A percentile compares a stretch with the other conserved stretches of the same genome.
Evolutionary conservation across 2,888 invertebrate species (phyloP).

Genomic region (Choristoneura rosaceana): DNA sequence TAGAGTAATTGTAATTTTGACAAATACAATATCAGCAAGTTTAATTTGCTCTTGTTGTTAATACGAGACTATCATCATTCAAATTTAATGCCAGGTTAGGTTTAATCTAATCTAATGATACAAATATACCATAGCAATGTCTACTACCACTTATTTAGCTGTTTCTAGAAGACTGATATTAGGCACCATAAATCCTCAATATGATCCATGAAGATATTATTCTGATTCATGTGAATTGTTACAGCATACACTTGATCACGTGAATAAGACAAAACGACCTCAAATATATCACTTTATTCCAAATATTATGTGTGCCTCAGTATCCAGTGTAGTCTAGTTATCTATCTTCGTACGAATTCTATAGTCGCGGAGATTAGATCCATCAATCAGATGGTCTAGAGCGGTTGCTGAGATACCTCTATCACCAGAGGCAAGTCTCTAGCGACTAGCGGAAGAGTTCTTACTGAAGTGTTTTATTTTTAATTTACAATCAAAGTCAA

Average conservation of each 20-base stretch:
- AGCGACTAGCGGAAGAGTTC: conserved; percentile 46
- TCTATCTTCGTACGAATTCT: conserved; percentile 66
- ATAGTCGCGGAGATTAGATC: conserved; percentile 72
- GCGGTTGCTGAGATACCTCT: conserved; percentile 62
- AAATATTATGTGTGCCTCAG: conserved; percentile 53
- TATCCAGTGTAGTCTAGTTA: conserved; percentile 54
- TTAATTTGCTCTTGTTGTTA: too few species aligned
- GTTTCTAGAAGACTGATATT: not conserved
- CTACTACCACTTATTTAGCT: not conserved
- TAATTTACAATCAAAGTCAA: too few species aligned
- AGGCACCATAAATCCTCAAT: conserved; percentile 8
- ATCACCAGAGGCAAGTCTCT: conserved; percentile 54
- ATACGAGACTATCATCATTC: too few species aligned
- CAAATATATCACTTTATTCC: conserved; percentile 35
- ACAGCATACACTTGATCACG: conserved; percentile 18
- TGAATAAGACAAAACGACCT: conserved; percentile 31
- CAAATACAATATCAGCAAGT: not conserved
- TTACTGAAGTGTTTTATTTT: too few species aligned
- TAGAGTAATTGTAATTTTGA: not conserved
- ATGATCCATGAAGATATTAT: conserved; percentile 13
- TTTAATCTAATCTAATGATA: too few species aligned
- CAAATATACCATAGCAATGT: too few species aligned
- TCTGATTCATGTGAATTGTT: conserved; percentile 26
- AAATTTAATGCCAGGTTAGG: not conserved
- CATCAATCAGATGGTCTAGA: conserved; percentile 71